phyloP scores from a whole-genome alignment of 2,113 vertebrate species.

The Tyrannus savana region DNA sequence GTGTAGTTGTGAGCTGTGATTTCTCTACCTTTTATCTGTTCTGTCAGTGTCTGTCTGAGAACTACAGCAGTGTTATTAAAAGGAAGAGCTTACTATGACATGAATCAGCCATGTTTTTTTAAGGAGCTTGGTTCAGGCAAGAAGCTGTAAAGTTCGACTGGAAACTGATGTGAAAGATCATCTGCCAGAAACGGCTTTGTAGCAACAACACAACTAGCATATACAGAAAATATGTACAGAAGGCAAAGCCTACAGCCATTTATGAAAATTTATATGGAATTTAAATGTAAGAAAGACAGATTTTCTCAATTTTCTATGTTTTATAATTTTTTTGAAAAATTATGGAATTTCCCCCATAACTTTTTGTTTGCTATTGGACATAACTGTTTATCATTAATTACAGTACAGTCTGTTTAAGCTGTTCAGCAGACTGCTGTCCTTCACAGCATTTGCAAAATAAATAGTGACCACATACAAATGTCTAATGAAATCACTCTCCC shows the following conservation, averaged over 20 bases:
- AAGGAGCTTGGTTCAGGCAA: not conserved
- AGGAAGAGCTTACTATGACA: not conserved
- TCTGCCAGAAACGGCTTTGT: not conserved
- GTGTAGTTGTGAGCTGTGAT: not conserved
- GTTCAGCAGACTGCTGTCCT: not conserved
- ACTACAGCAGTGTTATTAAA: not conserved
- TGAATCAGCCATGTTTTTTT: not conserved
- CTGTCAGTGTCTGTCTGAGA: conserved; percentile 13
- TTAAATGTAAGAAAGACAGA: not conserved
- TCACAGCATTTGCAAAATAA: not conserved
- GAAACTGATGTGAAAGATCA: not conserved
- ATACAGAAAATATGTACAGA: not conserved
- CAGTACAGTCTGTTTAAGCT: not conserved
- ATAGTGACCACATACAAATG: not conserved
- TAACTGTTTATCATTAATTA: not conserved
- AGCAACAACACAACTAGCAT: not conserved
- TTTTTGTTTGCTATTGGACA: not conserved
- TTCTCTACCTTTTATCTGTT: conserved; percentile 12
- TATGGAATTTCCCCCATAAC: not conserved
- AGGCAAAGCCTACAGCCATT: not conserved
- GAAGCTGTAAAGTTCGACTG: not conserved
- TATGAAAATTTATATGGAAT: not conserved
- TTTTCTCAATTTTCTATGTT: not conserved
- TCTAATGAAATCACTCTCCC: not conserved
- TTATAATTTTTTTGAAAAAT: not conserved